phyloP scores from a whole-genome alignment of 2,888 invertebrate species.

The Nasonovia ribisnigri region DNA sequence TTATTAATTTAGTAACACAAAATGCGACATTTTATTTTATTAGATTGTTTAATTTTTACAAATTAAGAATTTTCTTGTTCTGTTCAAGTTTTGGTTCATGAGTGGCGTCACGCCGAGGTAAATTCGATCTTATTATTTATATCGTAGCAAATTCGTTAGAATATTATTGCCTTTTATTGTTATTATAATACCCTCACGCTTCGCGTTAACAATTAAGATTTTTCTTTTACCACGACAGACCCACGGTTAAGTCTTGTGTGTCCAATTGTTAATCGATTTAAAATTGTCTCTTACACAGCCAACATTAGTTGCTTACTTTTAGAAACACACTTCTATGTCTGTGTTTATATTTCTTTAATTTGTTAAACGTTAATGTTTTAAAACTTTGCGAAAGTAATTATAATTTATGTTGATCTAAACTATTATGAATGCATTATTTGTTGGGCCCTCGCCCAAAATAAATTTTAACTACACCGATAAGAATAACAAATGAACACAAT shows the following conservation, averaged over 20 bases:
- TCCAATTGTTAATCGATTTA: not conserved
- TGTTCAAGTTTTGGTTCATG: not conserved
- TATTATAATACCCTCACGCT: not conserved
- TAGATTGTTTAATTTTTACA: not conserved
- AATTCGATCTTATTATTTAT: not conserved
- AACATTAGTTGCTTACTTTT: not conserved
- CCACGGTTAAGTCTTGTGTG: not conserved
- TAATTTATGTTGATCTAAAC: constrained; percentile 1
- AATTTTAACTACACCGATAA: constrained; percentile 29
- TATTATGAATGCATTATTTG: not conserved
- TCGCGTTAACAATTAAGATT: not conserved
- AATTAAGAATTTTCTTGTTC: not conserved
- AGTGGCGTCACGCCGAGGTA: not conserved
- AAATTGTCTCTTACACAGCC: not conserved
- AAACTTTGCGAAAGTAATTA: constrained; percentile 4
- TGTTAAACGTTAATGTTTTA: not conserved
- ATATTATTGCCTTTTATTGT: not conserved
- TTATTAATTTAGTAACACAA: not conserved
- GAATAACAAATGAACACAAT: not conserved
- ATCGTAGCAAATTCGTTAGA: not conserved
- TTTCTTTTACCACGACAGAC: not conserved
- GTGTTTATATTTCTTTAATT: not conserved
- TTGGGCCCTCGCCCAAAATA: not conserved
- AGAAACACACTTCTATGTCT: not conserved
- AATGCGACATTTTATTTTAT: not conserved